Conservation (phyloP, 2,888 invertebrate genomes). For the Pimpla rufipes region DNA sequence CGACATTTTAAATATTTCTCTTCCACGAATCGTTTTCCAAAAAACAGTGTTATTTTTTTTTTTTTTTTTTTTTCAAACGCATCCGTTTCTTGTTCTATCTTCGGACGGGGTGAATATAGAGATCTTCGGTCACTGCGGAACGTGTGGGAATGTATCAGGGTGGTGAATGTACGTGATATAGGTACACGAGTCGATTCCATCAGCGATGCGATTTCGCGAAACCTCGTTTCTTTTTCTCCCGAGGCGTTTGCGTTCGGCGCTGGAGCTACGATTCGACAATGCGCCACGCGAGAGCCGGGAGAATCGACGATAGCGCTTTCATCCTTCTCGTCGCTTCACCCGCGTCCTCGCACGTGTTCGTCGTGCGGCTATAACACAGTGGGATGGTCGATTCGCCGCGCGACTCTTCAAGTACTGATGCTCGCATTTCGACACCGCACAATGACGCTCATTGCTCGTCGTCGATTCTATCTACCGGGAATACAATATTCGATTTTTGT, state of each 20-base stretch:
- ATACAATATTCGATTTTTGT: not conserved
- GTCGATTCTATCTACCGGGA: not conserved
- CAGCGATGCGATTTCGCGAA: constrained; percentile 75
- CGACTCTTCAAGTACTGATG: not conserved
- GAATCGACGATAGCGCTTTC: not conserved
- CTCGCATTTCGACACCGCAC: constrained; percentile 15
- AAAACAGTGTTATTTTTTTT: too few relatives aligned
- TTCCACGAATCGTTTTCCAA: too few relatives aligned
- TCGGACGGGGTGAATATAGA: not conserved
- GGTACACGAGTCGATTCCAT: constrained; percentile 70
- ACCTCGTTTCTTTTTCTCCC: constrained; percentile 56
- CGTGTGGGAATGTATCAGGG: not conserved
- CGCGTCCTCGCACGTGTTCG: not conserved
- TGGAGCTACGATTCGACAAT: constrained; percentile 19
- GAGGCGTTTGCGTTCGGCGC: constrained; percentile 3
- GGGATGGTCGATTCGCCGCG: constrained; percentile 1
- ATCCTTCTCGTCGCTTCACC: not conserved
- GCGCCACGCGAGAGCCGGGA: not conserved
- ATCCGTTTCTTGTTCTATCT: not conserved
- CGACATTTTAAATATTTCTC: too few relatives aligned
- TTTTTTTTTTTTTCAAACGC: too few relatives aligned
- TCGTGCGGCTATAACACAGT: not conserved
- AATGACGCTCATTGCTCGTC: constrained; percentile 16
- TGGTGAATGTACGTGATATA: not conserved
- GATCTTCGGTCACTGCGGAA: not conserved